These are phyloP conservation scores for Nymphalis io DNA, from an alignment of 1,140 invertebrate genomes.

Conservation along the genomic window DNA sequence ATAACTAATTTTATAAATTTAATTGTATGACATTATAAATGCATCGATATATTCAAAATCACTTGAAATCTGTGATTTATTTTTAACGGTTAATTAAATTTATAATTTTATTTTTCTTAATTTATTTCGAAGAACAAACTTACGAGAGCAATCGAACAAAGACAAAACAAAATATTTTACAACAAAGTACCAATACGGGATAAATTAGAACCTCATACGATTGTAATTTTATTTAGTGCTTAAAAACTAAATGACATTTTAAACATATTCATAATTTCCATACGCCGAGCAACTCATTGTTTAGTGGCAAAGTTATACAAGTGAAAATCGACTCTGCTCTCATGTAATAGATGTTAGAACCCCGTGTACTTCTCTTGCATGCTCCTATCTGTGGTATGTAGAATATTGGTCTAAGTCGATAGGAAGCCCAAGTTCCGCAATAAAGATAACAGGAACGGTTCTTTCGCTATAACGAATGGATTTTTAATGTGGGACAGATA, in stretches of 20 bases:
- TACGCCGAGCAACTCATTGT: constrained; percentile 3
- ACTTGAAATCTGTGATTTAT: no score
- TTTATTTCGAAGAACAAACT: no score
- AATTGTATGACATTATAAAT: no score
- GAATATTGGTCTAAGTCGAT: constrained; percentile 38
- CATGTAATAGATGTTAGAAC: not conserved
- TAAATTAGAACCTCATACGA: constrained; percentile 3
- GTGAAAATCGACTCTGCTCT: not conserved
- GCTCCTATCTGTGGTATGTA: constrained; percentile 23
- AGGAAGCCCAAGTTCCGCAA: constrained; percentile 38
- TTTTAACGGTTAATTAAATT: no score
- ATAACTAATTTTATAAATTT: no score
- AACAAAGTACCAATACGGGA: not conserved
- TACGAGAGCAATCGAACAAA: no score
- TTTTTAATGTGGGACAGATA: constrained; percentile 40
- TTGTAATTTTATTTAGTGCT: constrained; percentile 9
- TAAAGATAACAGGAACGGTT: constrained; percentile 38
- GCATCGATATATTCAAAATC: no score
- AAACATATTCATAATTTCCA: constrained; percentile 25
- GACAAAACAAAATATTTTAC: no score
- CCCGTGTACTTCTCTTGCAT: constrained; percentile 5
- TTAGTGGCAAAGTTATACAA: not conserved
- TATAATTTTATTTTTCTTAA: no score
- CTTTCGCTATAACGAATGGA: constrained; percentile 38
- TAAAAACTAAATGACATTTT: constrained; percentile 15